A percentile compares a stretch with the other conserved stretches of the same genome.
Evolutionary conservation across 2,797 vertebrate genomes (phyloP).

Genomic region (Gallinago stenura): DNA sequence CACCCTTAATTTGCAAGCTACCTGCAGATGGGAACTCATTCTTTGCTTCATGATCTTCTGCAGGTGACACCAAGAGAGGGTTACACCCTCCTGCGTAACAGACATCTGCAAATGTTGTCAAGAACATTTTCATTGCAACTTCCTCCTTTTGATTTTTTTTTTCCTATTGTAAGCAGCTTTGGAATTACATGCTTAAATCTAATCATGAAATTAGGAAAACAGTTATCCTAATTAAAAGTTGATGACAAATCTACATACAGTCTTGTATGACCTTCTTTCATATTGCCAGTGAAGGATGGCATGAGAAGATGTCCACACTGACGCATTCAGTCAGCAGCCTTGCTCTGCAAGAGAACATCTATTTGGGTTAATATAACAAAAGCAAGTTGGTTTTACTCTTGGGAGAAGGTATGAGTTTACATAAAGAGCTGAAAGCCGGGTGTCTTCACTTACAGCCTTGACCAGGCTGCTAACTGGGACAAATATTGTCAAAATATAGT

Average conservation of each 20-base stretch:
- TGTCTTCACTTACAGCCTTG: background rate
- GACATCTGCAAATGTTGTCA: background rate
- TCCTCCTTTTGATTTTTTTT: background rate
- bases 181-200: background rate
- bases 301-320: background rate
- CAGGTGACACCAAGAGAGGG: background rate
- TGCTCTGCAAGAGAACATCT: background rate
- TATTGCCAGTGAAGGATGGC: background rate
- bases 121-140: background rate
- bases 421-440: background rate
- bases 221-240: background rate
- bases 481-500: background rate
- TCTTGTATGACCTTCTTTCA: background rate
- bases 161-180: background rate
- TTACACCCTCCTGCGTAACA: background rate
- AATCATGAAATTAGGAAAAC: background rate
- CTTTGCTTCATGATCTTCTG: background rate
- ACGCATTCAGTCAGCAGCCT: background rate
- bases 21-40: background rate
- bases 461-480: background rate
- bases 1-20: background rate
- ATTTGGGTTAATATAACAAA: background rate
- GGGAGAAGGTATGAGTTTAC: constrained; percentile 17
- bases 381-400: background rate
- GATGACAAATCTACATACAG: background rate